These are phyloP conservation scores for Petromus typicus DNA, from an alignment of 2,113 vertebrate species.

Conservation along the genomic window DNA sequence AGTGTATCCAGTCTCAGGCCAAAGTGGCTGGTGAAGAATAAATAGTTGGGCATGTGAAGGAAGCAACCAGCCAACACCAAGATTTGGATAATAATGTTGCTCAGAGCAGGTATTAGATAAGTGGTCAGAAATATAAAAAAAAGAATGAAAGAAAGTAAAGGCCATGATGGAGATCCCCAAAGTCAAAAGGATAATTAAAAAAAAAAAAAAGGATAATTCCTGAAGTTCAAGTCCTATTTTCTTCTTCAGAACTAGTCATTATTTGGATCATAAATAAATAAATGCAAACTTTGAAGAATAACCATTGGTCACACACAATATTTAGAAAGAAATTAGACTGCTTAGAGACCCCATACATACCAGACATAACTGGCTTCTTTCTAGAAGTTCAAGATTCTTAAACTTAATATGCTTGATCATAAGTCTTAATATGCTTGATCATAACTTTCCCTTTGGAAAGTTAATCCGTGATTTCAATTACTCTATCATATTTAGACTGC, in stretches of 20 bases:
- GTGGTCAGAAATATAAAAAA: constrained; percentile 58
- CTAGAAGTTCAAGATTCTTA: constrained; percentile 32
- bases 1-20: constrained; percentile 64
- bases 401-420: constrained; percentile 31
- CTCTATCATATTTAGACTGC: background rate
- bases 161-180: constrained; percentile 55
- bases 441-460: constrained; percentile 7
- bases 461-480: constrained; percentile 27
- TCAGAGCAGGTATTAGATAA: constrained; percentile 46
- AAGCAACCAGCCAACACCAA: constrained; percentile 33
- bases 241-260: constrained; percentile 42
- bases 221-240: constrained; percentile 66
- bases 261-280: background rate
- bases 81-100: constrained; percentile 66
- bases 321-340: constrained; percentile 53
- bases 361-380: constrained; percentile 46
- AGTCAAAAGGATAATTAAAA: constrained; percentile 72
- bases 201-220: constrained; percentile 72
- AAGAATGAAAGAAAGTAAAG: constrained; percentile 58
- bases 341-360: constrained; percentile 14
- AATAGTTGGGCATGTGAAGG: constrained; percentile 61
- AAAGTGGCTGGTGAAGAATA: constrained; percentile 69
- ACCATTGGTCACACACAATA: constrained; percentile 41
- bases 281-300: background rate
- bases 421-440: constrained; percentile 25